phyloP scores from a whole-genome alignment of 2,888 invertebrate species.

The Cepaea hortensis region DNA sequence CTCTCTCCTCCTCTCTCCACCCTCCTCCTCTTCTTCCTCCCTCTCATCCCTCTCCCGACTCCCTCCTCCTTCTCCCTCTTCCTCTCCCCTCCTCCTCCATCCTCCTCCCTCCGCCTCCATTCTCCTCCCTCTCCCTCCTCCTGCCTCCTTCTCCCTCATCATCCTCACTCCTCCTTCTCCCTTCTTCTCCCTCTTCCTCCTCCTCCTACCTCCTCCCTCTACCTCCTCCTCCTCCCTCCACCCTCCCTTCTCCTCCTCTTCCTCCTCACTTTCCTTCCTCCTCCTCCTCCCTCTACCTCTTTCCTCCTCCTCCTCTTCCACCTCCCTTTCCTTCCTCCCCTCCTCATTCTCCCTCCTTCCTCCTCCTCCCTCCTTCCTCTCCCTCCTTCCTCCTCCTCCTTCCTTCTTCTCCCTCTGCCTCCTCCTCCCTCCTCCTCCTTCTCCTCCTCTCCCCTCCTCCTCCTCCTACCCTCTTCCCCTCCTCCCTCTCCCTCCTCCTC shows the following conservation, averaged over 20 bases:
- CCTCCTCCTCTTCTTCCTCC: not conserved
- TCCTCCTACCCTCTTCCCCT: not conserved
- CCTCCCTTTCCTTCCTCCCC: conserved; percentile 55
- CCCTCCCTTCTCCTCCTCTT: not conserved
- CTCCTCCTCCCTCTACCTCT: not conserved
- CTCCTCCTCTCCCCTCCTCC: not conserved
- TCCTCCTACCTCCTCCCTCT: not conserved
- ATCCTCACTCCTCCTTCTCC: not conserved
- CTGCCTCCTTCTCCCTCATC: not conserved
- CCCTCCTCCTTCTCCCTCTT: not conserved
- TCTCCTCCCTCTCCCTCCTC: too few relatives aligned
- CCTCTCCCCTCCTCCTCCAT: not conserved
- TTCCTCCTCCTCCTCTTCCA: conserved; percentile 2
- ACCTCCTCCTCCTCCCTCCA: not conserved
- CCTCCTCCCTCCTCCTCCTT: not conserved
- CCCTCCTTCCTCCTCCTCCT: not conserved
- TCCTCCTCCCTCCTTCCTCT: not conserved
- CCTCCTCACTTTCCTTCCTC: not conserved
- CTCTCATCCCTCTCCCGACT: not conserved
- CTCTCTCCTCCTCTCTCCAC: not conserved
- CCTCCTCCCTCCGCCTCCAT: too few relatives aligned
- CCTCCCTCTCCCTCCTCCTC: conserved; percentile 8
- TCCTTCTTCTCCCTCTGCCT: not conserved
- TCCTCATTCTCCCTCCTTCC: conserved; percentile 72
- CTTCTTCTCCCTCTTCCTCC: not conserved